phyloP scores from a whole-genome alignment of 2,888 invertebrate species.

The Parnassius mnemosyne region DNA sequence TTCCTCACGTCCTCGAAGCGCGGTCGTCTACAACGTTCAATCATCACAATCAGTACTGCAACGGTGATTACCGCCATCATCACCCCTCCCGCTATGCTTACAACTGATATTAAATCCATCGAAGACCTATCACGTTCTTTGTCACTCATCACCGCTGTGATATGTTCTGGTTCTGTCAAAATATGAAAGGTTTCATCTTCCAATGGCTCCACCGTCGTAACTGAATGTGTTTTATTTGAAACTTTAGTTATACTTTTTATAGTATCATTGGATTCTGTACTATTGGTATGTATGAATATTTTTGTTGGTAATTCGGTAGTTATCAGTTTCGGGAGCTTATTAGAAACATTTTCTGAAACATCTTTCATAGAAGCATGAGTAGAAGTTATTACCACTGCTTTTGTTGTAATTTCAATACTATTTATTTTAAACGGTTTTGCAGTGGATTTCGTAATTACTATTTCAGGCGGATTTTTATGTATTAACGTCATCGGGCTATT shows the following conservation, averaged over 20 bases:
- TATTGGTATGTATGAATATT: conserved; percentile 28
- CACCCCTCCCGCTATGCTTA: conserved; percentile 76
- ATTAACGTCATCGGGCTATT: conserved; percentile 31
- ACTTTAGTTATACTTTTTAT: conserved; percentile 36
- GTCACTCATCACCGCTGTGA: conserved; percentile 74
- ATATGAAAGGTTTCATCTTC: conserved; percentile 75
- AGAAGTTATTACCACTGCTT: conserved; percentile 4
- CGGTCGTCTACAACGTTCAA: conserved; percentile 66
- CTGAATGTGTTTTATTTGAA: conserved; percentile 40
- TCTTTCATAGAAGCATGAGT: conserved; percentile 11
- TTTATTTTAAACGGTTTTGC: conserved; percentile 21
- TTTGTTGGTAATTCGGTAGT: conserved; percentile 29
- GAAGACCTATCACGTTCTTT: conserved; percentile 63
- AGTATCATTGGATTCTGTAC: conserved; percentile 24
- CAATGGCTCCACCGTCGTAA: conserved; percentile 56
- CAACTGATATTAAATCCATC: conserved; percentile 70
- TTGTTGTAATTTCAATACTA: conserved; percentile 16
- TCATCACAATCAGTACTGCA: conserved; percentile 72
- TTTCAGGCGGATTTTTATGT: conserved; percentile 30
- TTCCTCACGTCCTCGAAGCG: conserved; percentile 68
- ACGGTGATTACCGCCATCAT: conserved; percentile 76
- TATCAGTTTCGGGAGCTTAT: conserved; percentile 29
- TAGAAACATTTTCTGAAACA: conserved; percentile 26
- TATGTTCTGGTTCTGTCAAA: conserved; percentile 80
- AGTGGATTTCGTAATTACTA: conserved; percentile 33